Evolutionary conservation across 1,140 invertebrate species (phyloP), one percentile per base, ranked within the genome.

Genomic region (Pemphigus obesinymphae): DNA sequence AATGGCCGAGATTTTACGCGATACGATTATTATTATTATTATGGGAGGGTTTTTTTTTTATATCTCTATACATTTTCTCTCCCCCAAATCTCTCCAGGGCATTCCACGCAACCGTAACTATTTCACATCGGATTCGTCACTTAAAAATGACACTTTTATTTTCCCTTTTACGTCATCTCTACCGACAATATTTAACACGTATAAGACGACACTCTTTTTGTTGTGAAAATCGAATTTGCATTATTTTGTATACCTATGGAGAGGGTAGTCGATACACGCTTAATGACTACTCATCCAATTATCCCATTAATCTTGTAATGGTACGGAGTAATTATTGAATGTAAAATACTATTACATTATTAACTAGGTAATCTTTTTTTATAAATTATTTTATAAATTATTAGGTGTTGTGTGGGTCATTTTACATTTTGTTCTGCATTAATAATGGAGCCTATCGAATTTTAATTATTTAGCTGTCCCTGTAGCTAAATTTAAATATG

Each of bases 1-100:
- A 73, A 73, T 50, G 70, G 70, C 70, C 70, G 70, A 50, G 43
- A 50, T 73, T 50, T 48, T 29, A 73, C 23, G 15, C 70, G 70
- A 73, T 73, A 73, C 70, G 70, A 73, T 73, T 50, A 50, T 73
- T 50, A 48, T 72, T 48, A 48, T 73, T 72, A 72, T 26, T 45
- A 70, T n/a, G 68, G 68, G 26, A 48, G 68, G 43, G 68, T 7
- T 72, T 40, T 70, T 43, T 70, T 72, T 45, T 45, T 26, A 4
- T 15, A 8, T 20, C n/a, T n/a, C 6, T 17, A 15, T 37, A 2
- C 37, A 17, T 48, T 72, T 48, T 72, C 43, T 72, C 68, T 45
- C 13, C 40, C 40, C 23, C 40, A 26, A 72, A 45, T 48, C 68
- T 48, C 43, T 20, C 11, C 13, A 2, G 68, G 23, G 68, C 43